Percentiles rank a stretch among this genome's conserved stretches.
Evolutionary conservation across 1,140 invertebrate genomes (phyloP).

Genomic region (Elymnias hypermnestra): DNA sequence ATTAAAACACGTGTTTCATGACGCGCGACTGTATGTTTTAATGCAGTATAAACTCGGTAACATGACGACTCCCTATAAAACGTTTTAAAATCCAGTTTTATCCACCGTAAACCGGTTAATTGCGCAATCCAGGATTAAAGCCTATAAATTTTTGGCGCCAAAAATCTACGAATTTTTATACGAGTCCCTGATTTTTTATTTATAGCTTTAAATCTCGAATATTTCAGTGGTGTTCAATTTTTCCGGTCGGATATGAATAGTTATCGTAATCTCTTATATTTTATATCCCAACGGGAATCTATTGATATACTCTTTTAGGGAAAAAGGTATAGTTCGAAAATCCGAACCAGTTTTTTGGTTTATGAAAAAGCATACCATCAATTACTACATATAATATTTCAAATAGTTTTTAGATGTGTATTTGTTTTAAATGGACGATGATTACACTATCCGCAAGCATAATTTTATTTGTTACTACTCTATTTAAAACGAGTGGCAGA

Average conservation of each 20-base stretch:
- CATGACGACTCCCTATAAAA: conserved; percentile 13
- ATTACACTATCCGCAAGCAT: no score
- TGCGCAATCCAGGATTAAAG: conserved; percentile 7
- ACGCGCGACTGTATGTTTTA: conserved; percentile 11
- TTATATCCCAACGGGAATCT: no score
- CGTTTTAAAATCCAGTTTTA: conserved; percentile 15
- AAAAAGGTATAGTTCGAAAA: no score
- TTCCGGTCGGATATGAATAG: not conserved
- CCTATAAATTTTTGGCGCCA: conserved; percentile 4
- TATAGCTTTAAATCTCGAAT: not conserved
- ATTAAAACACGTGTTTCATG: conserved; percentile 13
- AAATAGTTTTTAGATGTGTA: no score
- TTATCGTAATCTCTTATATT: not conserved
- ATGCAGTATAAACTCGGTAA: conserved; percentile 10
- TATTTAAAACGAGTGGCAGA: no score
- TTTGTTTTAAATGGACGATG: no score
- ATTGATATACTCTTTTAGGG: not conserved
- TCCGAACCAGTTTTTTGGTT: no score
- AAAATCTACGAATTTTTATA: conserved; percentile 3
- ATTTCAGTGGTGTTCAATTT: not conserved
- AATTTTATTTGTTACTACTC: no score
- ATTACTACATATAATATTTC: no score
- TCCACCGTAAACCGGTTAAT: conserved; percentile 12
- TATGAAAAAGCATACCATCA: no score
- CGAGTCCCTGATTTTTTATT: not conserved